A percentile compares a stretch with the other conserved stretches of the same genome.
phyloP scores from a whole-genome alignment of 1,140 invertebrate species.

The Apis florea region DNA sequence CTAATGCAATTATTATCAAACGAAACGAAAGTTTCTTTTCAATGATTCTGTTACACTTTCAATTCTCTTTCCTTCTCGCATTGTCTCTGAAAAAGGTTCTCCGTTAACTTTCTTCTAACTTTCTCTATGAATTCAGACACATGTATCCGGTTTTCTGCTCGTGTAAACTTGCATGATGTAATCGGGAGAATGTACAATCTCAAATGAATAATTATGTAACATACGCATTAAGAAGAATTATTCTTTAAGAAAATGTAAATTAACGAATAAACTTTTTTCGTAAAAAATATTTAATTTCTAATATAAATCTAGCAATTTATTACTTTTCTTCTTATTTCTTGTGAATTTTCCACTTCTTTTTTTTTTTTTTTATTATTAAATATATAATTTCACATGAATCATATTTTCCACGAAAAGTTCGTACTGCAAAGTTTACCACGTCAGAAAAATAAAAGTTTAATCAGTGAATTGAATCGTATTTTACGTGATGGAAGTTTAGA shows the following conservation, averaged over 20 bases:
- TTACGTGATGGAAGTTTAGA: neutral
- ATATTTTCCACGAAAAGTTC: neutral
- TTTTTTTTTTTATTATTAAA: too few relatives aligned
- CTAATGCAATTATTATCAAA: neutral
- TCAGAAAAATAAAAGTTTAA: constrained; percentile 1
- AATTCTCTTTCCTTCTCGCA: neutral
- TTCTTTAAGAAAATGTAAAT: too few relatives aligned
- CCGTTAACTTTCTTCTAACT: neutral
- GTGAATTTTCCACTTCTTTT: too few relatives aligned
- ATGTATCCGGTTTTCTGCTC: neutral
- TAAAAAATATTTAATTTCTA: too few relatives aligned
- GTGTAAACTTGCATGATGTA: neutral
- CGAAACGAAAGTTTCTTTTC: neutral
- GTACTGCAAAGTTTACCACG: neutral
- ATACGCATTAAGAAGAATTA: too few relatives aligned
- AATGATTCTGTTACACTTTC: neutral
- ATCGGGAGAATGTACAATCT: constrained; percentile 20
- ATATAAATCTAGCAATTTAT: too few relatives aligned
- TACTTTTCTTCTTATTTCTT: too few relatives aligned
- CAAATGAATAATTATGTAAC: neutral
- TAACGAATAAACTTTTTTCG: too few relatives aligned
- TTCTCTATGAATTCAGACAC: constrained; percentile 1
- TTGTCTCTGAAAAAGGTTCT: neutral
- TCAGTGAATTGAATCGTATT: neutral
- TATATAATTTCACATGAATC: too few relatives aligned